phyloP scores from a whole-genome alignment of 2,888 invertebrate genomes.

The Beris chalybata region DNA sequence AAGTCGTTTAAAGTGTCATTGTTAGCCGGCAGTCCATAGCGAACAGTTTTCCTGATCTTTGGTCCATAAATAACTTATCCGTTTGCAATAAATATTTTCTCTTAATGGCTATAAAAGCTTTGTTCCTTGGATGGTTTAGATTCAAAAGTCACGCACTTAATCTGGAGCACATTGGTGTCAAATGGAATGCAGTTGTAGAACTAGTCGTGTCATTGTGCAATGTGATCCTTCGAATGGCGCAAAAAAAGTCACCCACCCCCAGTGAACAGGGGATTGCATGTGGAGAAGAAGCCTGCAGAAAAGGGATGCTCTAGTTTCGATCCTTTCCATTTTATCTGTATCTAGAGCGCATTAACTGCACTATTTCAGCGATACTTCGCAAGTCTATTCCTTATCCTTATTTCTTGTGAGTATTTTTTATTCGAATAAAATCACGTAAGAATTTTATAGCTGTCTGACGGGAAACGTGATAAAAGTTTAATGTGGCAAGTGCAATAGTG shows the following conservation, averaged over 20 bases:
- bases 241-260: too few species aligned
- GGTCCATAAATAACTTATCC: slow-evolving; percentile 24
- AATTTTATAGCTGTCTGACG: slow-evolving; percentile 38
- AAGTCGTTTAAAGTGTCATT: slow-evolving; percentile 27
- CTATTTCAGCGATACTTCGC: too few species aligned
- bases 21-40: not conserved
- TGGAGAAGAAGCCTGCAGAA: too few species aligned
- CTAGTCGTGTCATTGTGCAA: too few species aligned
- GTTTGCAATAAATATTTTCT: slow-evolving; percentile 24
- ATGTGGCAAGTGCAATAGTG: slow-evolving; percentile 29
- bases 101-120: slow-evolving; percentile 28
- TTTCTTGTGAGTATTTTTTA: slow-evolving; percentile 25
- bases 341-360: too few species aligned
- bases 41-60: slow-evolving; percentile 14
- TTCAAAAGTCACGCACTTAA: slow-evolving; percentile 30
- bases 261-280: too few species aligned
- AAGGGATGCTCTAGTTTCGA: too few species aligned
- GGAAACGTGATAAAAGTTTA: slow-evolving; percentile 40
- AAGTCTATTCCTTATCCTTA: slow-evolving; percentile 15
- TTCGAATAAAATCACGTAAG: slow-evolving; percentile 38
- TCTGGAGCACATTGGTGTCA: slow-evolving; percentile 25
- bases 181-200: slow-evolving; percentile 17
- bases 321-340: too few species aligned
- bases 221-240: too few species aligned
- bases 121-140: slow-evolving; percentile 16